Percentiles rank a stretch among this genome's conserved stretches.
Evolutionary conservation across 1,140 invertebrate genomes (phyloP).

Genomic region (Portunus trituberculatus): DNA sequence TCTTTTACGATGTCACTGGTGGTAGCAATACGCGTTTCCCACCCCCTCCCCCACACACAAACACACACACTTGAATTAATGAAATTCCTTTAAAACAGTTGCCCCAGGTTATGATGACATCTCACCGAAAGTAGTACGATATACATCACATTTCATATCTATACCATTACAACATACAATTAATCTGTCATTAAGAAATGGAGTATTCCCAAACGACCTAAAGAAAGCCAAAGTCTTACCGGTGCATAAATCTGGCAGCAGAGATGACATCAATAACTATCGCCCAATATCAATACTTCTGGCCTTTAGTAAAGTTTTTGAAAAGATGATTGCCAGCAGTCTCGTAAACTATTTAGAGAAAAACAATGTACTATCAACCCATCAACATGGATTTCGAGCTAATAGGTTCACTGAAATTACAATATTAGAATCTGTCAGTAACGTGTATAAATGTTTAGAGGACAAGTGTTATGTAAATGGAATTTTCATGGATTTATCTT

Average conservation of each 20-base stretch:
- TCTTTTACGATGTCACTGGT: no score
- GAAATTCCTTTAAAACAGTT: no score
- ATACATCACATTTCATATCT: background rate
- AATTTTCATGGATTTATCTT: conserved; percentile 28
- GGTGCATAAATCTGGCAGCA: conserved; percentile 27
- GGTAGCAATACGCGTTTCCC: no score
- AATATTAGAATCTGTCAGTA: background rate
- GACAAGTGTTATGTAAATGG: background rate
- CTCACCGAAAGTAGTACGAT: background rate
- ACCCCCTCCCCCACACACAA: no score
- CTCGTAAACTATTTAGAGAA: conserved; percentile 25
- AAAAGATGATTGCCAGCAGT: background rate
- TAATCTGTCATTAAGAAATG: background rate
- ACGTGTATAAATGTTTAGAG: conserved; percentile 14
- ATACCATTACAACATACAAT: background rate
- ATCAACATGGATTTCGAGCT: conserved; percentile 18
- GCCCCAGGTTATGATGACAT: no score
- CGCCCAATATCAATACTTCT: no score
- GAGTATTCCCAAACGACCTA: background rate
- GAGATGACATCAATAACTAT: background rate
- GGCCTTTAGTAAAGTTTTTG: conserved; percentile 27
- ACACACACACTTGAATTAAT: no score
- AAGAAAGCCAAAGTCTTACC: conserved; percentile 1
- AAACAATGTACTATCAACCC: background rate
- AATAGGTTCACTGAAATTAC: background rate